These are phyloP conservation scores for Hemichromis elongatus DNA, from an alignment of 2,113 vertebrate genomes.

Conservation along the genomic window DNA sequence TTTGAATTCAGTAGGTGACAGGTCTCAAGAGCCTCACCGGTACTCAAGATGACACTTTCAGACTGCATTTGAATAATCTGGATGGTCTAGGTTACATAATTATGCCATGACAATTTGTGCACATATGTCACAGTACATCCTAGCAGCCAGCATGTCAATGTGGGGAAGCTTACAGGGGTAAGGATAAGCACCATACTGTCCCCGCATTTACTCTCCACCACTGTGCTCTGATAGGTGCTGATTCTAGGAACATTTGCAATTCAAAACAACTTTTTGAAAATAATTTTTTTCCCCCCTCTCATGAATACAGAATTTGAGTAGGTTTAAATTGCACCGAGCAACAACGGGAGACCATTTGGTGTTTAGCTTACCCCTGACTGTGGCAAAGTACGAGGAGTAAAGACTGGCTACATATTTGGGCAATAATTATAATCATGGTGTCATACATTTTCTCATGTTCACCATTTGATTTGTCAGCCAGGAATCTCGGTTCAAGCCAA, in stretches of 20 bases:
- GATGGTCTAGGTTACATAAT: constrained; percentile 76
- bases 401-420: constrained; percentile 1
- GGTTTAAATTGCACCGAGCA: constrained; percentile 55
- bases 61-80: constrained; percentile 76
- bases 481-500: neutral
- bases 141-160: constrained; percentile 59
- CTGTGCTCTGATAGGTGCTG: constrained; percentile 58
- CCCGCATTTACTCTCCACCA: constrained; percentile 55
- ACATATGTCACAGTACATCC: constrained; percentile 64
- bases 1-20: constrained; percentile 71
- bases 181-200: constrained; percentile 68
- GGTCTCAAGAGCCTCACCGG: constrained; percentile 56
- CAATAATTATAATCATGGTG: neutral
- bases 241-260: constrained; percentile 75
- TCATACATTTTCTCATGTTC: neutral
- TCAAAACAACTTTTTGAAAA: constrained; percentile 74
- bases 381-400: constrained; percentile 19
- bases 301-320: constrained; percentile 72
- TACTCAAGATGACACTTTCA: constrained; percentile 70
- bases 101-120: constrained; percentile 75
- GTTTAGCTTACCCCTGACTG: constrained; percentile 12
- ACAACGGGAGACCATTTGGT: constrained; percentile 49
- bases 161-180: constrained; percentile 62
- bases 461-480: constrained; percentile 6
- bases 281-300: constrained; percentile 45